A percentile compares a stretch with the other conserved stretches of the same genome.
Evolutionary conservation across 2,113 vertebrate species (phyloP).

Genomic region (Brachionichthys hirsutus): DNA sequence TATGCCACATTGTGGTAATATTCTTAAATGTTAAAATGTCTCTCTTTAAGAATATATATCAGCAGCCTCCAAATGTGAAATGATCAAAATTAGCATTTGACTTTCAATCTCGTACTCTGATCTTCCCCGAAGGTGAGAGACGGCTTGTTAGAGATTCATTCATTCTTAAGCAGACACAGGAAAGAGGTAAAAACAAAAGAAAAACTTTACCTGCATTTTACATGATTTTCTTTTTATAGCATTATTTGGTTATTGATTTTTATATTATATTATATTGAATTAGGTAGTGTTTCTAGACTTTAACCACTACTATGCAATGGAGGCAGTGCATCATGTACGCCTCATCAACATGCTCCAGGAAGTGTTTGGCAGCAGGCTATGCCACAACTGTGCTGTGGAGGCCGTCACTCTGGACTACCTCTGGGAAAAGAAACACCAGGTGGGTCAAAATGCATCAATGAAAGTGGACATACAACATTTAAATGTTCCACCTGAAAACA

Average conservation of each 20-base stretch:
- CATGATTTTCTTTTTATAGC: no score
- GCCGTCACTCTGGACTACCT: constrained; percentile 84
- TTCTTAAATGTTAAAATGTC: no score
- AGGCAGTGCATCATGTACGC: constrained; percentile 84
- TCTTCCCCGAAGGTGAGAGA: constrained; percentile 76
- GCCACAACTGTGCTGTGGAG: constrained; percentile 82
- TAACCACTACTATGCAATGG: constrained; percentile 98
- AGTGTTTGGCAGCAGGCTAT: constrained; percentile 89
- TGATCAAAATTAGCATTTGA: background rate
- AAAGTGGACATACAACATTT: background rate
- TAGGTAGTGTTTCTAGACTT: constrained; percentile 95
- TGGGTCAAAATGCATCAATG: constrained; percentile 39
- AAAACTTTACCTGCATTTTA: background rate
- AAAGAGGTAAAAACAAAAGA: constrained; percentile 65
- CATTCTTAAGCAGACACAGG: constrained; percentile 83
- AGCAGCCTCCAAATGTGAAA: no score
- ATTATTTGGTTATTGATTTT: background rate
- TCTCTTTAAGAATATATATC: no score
- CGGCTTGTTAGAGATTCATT: constrained; percentile 87
- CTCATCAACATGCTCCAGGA: constrained; percentile 84
- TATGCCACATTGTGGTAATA: no score
- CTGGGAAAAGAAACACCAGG: constrained; percentile 91
- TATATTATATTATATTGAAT: constrained; percentile 4
- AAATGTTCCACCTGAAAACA: no score
- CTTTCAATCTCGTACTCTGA: background rate